Evolutionary conservation across 1,140 invertebrate species (phyloP), one percentile per base, ranked within the genome.

Genomic region (Euglossa dilemma): DNA sequence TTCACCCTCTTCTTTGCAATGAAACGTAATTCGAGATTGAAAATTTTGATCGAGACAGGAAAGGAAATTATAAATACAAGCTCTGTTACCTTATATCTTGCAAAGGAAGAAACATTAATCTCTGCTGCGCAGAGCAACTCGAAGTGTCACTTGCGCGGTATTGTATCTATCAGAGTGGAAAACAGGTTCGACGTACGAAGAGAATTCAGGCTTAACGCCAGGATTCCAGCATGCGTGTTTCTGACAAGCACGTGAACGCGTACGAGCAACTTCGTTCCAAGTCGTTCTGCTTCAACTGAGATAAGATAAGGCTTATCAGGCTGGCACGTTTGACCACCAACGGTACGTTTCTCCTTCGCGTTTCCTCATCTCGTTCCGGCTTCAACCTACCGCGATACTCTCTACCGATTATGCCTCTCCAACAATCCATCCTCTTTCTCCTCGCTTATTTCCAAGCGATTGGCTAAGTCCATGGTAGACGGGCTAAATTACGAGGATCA

Each of bases 231-330:
- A 43, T 43, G 8, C 6, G n/a, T 14, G n/a, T 52, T 80, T 14
- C 18, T 47, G 28, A 43, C 20, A 28, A 57, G 66, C 12, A 14
- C 16, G 16, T 16, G 25, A 4, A 6, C 59, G 25, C 45, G 12
- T 14, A 43, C 43, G 25, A 57, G n/a, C 3, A 50, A 80, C 59
- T 70, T 25, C 20, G 50, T 75, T 74, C 63, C 70, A 70, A 84
- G 76, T 87, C 72, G 28, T 72, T 57, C 52, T 63, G 18, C 23
- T 52, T 63, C 77, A n/a, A 59, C 52, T 56, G 36, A 36, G 86
- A 88, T 88, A 88, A 87, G 86, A 88, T 88, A 88, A 80, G 52
- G 45, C 67, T 88, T 88, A 88, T 87, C 86, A 5, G 16, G 61
- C n/a, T 74, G 50, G 57, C 20, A 43, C 56, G 64, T 71, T 56